A percentile compares a stretch with the other conserved stretches of the same genome.
phyloP scores from a whole-genome alignment of 37 sponge, comb jelly and placozoan genomes.

The Beroe ovata region DNA sequence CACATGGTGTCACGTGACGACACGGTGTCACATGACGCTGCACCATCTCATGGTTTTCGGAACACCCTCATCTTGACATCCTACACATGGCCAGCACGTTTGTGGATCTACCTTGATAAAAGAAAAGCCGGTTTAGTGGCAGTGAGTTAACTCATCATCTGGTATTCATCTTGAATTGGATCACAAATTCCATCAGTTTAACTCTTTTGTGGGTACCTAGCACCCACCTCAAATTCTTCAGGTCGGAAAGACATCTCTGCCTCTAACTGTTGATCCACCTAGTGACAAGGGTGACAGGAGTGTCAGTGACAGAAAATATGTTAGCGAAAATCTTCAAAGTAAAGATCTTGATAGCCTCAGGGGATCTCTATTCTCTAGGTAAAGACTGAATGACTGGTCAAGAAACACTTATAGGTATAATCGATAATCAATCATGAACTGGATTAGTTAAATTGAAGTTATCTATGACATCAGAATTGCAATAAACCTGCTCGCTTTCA shows the following conservation, averaged over 20 bases:
- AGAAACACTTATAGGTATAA: too few species aligned
- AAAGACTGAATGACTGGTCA: too few species aligned
- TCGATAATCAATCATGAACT: too few species aligned
- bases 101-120: constrained; percentile 48
- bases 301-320: not conserved
- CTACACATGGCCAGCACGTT: constrained; percentile 44
- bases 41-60: constrained; percentile 17
- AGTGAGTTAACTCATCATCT: too few species aligned
- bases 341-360: too few species aligned
- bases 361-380: too few species aligned
- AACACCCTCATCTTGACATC: constrained; percentile 29
- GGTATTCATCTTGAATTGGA: too few species aligned
- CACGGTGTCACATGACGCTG: constrained; percentile 18
- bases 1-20: too few species aligned
- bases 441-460: not conserved
- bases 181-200: not conserved
- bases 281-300: too few species aligned
- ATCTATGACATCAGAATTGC: not conserved
- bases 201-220: too few species aligned
- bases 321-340: too few species aligned
- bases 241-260: not conserved
- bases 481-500: not conserved
- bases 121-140: too few species aligned
- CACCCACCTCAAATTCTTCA: not conserved
- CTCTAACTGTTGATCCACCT: not conserved